Conservation (phyloP, 2,888 invertebrate species). For the Thyatira batis region DNA sequence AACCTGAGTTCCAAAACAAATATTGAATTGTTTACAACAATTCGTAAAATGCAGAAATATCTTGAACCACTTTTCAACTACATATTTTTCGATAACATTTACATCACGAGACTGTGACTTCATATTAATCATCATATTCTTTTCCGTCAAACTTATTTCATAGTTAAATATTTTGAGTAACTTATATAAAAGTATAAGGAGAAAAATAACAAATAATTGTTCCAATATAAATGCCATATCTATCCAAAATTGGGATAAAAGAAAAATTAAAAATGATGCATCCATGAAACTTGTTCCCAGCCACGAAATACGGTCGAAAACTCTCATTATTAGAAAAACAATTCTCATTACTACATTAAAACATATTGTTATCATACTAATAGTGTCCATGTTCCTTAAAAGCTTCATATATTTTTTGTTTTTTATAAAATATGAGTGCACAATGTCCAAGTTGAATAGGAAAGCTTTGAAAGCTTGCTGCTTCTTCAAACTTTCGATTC, state of each 20-base stretch:
- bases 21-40: neutral
- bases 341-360: too few relatives aligned
- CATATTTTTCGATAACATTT: neutral
- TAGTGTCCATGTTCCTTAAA: neutral
- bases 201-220: neutral
- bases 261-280: neutral
- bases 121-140: neutral
- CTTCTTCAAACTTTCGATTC: neutral
- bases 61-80: neutral
- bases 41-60: neutral
- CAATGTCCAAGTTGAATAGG: neutral
- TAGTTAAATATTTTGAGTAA: neutral
- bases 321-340: neutral
- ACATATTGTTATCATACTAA: neutral
- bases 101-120: too few relatives aligned
- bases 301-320: neutral
- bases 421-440: neutral
- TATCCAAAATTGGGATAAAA: neutral
- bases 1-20: constrained; percentile 1
- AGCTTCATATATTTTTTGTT: neutral
- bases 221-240: neutral
- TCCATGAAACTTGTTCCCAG: neutral
- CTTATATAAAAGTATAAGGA: neutral
- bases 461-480: neutral
- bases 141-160: neutral